A percentile compares a stretch with the other conserved stretches of the same genome.
These are phyloP conservation scores for Hiodon alosoides DNA, from an alignment of 2,113 vertebrate species.

Conservation along the genomic window DNA sequence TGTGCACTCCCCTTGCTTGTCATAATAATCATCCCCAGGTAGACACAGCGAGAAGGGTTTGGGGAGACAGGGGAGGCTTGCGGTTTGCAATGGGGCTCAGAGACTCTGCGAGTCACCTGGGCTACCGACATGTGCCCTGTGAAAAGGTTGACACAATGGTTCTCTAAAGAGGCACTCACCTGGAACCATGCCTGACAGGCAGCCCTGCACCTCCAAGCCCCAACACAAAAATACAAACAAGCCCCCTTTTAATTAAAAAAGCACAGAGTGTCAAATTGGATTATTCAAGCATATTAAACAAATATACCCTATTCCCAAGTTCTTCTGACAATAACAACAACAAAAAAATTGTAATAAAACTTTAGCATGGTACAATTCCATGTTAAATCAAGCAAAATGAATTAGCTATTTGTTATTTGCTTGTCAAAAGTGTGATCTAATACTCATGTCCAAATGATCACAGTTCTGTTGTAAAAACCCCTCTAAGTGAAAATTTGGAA, in stretches of 20 bases:
- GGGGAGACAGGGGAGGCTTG: background rate
- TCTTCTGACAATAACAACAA: slow-evolving; percentile 43
- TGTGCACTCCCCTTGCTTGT: too few species aligned
- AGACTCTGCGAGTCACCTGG: background rate
- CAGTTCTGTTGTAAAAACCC: background rate
- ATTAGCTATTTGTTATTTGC: slow-evolving; percentile 37
- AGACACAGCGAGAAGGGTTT: background rate
- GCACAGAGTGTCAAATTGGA: slow-evolving; percentile 24
- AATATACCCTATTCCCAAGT: slow-evolving; percentile 23
- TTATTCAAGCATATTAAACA: slow-evolving; percentile 34
- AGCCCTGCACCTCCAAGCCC: slow-evolving; percentile 29
- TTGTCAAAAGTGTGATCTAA: slow-evolving; percentile 45
- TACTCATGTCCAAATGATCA: slow-evolving; percentile 19
- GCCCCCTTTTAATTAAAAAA: slow-evolving; percentile 47
- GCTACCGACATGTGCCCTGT: background rate
- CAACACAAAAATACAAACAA: slow-evolving; percentile 39
- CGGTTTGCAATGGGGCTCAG: background rate
- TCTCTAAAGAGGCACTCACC: background rate
- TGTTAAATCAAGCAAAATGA: slow-evolving; percentile 29
- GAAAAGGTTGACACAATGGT: background rate
- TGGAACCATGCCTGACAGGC: slow-evolving; percentile 34
- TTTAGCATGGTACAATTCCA: slow-evolving; percentile 26
- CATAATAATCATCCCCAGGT: too few species aligned
- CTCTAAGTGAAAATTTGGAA: too few species aligned
- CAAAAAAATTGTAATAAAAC: slow-evolving; percentile 43